Base-by-base conservation (phyloP, 2,797 vertebrate species). In the Gila robusta region DNA sequence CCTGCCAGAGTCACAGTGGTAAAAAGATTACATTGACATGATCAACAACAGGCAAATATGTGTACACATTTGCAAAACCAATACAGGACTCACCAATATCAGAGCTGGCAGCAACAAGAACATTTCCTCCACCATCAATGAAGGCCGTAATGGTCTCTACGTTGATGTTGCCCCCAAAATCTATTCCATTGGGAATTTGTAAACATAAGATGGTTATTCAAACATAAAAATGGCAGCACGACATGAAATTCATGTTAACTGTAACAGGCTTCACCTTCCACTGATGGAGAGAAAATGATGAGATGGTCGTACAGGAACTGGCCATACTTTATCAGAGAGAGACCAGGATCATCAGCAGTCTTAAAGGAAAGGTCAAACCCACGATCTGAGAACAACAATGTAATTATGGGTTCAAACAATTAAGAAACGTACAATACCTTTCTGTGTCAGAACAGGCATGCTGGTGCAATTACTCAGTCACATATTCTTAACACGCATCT, bases 121-220 rank as follows among this genome's bases (percentile, higher is more conserved):
- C 96, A 0, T 97, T 99, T 90, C 98, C 98, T 0, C 98, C 98
- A 0, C 98, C 98, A 0, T 99, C 98, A 0, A 99, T 99, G 87
- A 99, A 99, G 0, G 98, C 94, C 0, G 98, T 97, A 88, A 99
- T 98, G 4, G 98, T 99, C 92, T 99, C 98, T 89, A 99, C 95
- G 0, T 99, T 99, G 91, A 99, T 98, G 90, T 96, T 99, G 77
- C 98, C 98, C 76, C 98, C 98, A 90, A 99, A 99, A 92, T 99
- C 98, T 99, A 95, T 72, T 32, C 7, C 26, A 62, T 47, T 47
- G 2, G 2, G 37, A 64, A 64, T 19, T 35, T 5, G 28, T 4
- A n/a, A 23, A 54, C 16, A 49, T 8, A 71, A 2, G 49, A n/a
- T 49, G 8, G 4, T 82, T 12, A 52, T 3, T n/a, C 6, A 16